Percentiles rank a stretch among this genome's conserved stretches.
Conservation (phyloP, 2,113 vertebrate genomes). For the Lanius collurio region DNA sequence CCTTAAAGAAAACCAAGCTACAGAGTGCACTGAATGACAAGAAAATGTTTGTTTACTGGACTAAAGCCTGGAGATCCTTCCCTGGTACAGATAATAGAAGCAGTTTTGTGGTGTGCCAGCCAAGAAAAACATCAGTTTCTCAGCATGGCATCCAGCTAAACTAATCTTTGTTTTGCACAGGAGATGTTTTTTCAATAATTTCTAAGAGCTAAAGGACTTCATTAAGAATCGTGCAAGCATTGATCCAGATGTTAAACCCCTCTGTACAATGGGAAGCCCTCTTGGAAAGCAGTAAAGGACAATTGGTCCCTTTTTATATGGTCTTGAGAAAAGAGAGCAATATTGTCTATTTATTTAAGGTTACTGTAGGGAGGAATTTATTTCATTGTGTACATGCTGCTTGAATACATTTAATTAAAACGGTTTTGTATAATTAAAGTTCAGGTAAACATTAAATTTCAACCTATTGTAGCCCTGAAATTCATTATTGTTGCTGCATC, state of each 20-base stretch:
- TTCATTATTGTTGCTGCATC: background rate
- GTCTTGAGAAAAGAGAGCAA: background rate
- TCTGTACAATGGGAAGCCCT: background rate
- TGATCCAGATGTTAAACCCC: constrained; percentile 58
- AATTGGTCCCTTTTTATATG: background rate
- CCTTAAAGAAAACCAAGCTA: background rate
- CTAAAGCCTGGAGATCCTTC: background rate
- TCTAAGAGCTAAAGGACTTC: constrained; percentile 39
- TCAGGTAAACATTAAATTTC: background rate
- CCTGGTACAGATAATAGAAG: background rate
- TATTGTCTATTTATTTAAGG: background rate
- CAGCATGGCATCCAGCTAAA: constrained; percentile 30
- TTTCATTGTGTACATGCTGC: background rate
- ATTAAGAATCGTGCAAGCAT: constrained; percentile 25
- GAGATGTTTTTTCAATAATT: constrained; percentile 43
- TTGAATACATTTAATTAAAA: background rate
- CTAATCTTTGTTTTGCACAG: constrained; percentile 41
- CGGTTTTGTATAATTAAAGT: background rate
- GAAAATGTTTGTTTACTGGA: constrained; percentile 17
- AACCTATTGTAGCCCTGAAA: background rate
- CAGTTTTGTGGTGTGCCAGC: background rate
- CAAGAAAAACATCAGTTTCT: constrained; percentile 35
- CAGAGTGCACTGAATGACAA: background rate
- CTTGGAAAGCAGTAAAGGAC: constrained; percentile 3
- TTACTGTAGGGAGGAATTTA: background rate